Percentiles rank a stretch among this genome's conserved stretches.
phyloP scores from a whole-genome alignment of 1,140 invertebrate genomes.

The Probaryconus sp. region DNA sequence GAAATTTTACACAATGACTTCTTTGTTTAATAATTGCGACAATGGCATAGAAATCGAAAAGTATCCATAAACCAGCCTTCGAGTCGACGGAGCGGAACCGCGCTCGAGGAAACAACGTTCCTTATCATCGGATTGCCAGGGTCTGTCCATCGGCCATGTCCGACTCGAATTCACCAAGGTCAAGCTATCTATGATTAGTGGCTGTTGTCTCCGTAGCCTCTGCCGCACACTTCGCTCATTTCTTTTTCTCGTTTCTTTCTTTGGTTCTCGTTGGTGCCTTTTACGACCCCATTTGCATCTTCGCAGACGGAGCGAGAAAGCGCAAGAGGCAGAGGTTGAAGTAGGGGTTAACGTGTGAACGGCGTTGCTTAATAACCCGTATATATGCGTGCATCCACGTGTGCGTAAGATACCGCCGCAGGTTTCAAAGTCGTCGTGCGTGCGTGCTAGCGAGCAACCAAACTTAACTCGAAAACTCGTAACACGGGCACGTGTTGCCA shows the following conservation, averaged over 20 bases:
- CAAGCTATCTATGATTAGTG: constrained; percentile 65
- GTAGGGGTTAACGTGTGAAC: constrained; percentile 68
- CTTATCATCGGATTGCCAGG: constrained; percentile 69
- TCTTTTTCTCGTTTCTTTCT: constrained; percentile 41
- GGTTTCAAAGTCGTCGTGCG: constrained; percentile 32
- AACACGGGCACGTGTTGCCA: constrained; percentile 54
- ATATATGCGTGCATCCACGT: constrained; percentile 37
- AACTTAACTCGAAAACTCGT: constrained; percentile 34
- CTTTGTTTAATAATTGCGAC: constrained; percentile 12
- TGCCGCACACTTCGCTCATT: constrained; percentile 20
- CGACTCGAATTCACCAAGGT: constrained; percentile 68
- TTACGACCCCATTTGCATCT: constrained; percentile 69
- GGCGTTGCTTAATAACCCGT: constrained; percentile 73
- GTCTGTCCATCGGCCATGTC: constrained; percentile 67
- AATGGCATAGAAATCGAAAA: constrained; percentile 24
- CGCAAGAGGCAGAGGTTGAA: constrained; percentile 18
- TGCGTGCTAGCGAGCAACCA: constrained; percentile 19
- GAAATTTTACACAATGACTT: too few species aligned
- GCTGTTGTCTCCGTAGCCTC: constrained; percentile 21
- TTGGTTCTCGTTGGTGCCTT: constrained; percentile 52
- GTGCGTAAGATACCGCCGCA: constrained; percentile 21
- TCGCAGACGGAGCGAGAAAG: constrained; percentile 37
- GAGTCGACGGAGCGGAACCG: constrained; percentile 66
- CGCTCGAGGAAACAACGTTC: constrained; percentile 68
- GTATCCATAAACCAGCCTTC: constrained; percentile 26